Evolutionary conservation across 2,113 vertebrate species (phyloP).

Genomic region (Epinephelus cyanopodus): DNA sequence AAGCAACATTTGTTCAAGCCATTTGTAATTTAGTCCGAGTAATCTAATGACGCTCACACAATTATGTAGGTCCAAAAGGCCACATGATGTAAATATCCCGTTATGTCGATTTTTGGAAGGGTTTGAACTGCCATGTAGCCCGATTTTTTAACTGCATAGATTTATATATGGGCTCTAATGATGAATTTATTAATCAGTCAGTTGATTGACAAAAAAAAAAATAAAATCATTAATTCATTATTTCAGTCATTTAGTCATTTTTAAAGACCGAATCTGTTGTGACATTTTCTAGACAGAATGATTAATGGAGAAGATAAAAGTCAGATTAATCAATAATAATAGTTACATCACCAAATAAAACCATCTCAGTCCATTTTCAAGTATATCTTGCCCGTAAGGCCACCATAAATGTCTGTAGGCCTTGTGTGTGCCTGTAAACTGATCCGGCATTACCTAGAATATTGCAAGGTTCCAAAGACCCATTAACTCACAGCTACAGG

Average conservation of each 20-base stretch:
- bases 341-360: background rate
- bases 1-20: no score
- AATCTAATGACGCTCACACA: background rate
- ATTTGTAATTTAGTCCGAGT: no score
- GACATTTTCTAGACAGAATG: background rate
- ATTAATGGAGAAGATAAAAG: background rate
- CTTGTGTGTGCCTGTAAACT: background rate
- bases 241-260: background rate
- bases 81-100: no score
- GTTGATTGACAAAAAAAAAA: background rate
- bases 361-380: background rate
- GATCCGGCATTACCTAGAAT: slow-evolving; percentile 27
- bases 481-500: slow-evolving; percentile 41
- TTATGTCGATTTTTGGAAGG: no score
- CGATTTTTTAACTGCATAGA: no score
- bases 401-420: background rate
- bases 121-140: no score
- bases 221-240: background rate
- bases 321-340: background rate
- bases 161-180: background rate
- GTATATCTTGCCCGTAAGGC: background rate
- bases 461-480: slow-evolving; percentile 19
- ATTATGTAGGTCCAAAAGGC: background rate
- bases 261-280: background rate
- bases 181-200: background rate